Base-by-base conservation (phyloP, 2,113 vertebrate species). In the Pagrus major region DNA sequence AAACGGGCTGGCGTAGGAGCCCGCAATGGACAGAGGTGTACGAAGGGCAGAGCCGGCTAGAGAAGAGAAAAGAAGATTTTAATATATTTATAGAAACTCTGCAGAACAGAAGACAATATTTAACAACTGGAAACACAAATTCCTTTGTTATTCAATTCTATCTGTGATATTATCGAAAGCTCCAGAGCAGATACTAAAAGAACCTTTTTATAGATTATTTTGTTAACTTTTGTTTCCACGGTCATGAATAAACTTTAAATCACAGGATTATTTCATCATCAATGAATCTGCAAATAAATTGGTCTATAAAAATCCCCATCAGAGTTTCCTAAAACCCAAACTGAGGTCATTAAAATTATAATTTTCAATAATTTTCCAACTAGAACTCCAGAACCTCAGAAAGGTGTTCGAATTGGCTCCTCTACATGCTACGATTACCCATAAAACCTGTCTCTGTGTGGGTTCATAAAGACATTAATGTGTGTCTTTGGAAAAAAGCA, bases 1-100 rank as follows among this genome's bases (percentile, higher is more conserved):
- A 0, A 99, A 99, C 0, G 98, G 97, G 0, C 94, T 78, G 0
- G 96, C 95, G 0, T 99, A 99, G 9, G 97, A 96, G n/a, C 96
- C 94, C 0, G 96, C 95, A 0, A 98, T 95, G 60, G 97, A 97
- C 90, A 99, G 93, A 16, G 97, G 97, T 0, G 97, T 97, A 20
- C 97, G 94, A 80, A 99, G 94, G 20, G 97, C 97, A 0, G 98
- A 97, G 35, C 96, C 97, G 37, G 94, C 90, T 93, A 51, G 4
- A 37, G 5, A 29, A 42, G 11, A 61, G 14, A 59, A 6, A 29
- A 29, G 2, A 23, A 35, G 9, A 46, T 23, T 60, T 58, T 12
- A 47, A 29, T n/a, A 3, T 0, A 16, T 49, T 47, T 41, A 25
- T 31, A 16, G 10, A 60, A 41, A 42, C 39, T 21, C 10, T 14